Evolutionary conservation across 2,888 invertebrate species (phyloP).

Genomic region (Clusia tigrina): DNA sequence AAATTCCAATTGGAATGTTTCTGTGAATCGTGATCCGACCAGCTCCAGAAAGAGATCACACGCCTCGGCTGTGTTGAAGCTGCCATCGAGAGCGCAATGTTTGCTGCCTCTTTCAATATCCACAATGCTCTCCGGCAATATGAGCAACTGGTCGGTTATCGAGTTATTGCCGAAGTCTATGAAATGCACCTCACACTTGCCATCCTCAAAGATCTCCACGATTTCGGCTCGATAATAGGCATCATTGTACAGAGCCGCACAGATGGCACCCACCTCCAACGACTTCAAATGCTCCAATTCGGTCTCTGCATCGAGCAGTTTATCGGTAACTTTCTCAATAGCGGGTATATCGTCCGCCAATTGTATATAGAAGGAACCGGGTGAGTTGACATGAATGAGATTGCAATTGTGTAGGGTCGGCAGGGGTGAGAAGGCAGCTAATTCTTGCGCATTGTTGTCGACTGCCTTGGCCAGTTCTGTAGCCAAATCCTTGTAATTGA

Average conservation of each 20-base stretch:
- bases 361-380: slow-evolving; percentile 79
- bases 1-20: slow-evolving; percentile 62
- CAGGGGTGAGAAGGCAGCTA: slow-evolving; percentile 51
- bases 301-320: slow-evolving; percentile 54
- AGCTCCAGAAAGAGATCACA: slow-evolving; percentile 72
- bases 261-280: slow-evolving; percentile 67
- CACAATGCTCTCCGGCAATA: slow-evolving; percentile 69
- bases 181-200: slow-evolving; percentile 78
- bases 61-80: slow-evolving; percentile 68
- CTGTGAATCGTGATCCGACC: slow-evolving; percentile 71
- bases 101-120: slow-evolving; percentile 68
- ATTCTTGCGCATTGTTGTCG: slow-evolving; percentile 40
- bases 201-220: slow-evolving; percentile 68
- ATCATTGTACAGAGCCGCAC: slow-evolving; percentile 80
- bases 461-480: slow-evolving; percentile 60
- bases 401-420: slow-evolving; percentile 68
- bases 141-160: slow-evolving; percentile 68
- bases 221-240: slow-evolving; percentile 92
- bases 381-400: slow-evolving; percentile 73
- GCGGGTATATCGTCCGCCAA: slow-evolving; percentile 65
- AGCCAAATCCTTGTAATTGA: slow-evolving; percentile 64
- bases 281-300: slow-evolving; percentile 44
- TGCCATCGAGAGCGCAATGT: slow-evolving; percentile 69
- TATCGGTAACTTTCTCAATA: slow-evolving; percentile 57
- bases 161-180: slow-evolving; percentile 76